Evolutionary conservation across 2,888 invertebrate species (phyloP), one percentile per base, ranked within the genome.

Genomic region (Lutraria lutraria): DNA sequence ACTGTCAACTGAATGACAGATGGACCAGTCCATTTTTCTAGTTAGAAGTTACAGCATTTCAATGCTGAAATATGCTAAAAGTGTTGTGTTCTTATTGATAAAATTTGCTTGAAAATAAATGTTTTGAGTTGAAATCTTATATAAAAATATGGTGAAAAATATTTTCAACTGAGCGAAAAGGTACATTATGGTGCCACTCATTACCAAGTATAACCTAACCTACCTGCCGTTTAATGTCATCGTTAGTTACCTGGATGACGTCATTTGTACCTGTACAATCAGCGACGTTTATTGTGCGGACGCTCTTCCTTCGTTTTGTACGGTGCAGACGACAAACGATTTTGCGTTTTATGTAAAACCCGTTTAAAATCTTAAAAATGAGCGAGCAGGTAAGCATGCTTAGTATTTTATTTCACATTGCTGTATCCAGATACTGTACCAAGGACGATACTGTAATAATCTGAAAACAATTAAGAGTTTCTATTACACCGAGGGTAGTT

Each of bases 1-100:
- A 52, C 81, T 81, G 80, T 85, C 60, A 85, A 76, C 56, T 79
- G 76, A 84, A 72, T 76, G 83, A 83, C 29, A 43, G 10, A 25
- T 31, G 31, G 85, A 43, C 53, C 12, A 85, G 43, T 80, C 25
- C 80, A 85, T 85, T 80, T 82, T 54, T 4, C 8, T 43, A 8
- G 4, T 4, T 43, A 43, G 43, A 4, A 43, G 43, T 43, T 43
- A n/a, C n/a, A 8, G 43, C 8, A 82, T n/a, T 16, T 68, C 25
- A 25, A 13, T 12, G 63, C 25, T 10, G 25, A n/a, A 25, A 63
- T 3, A 25, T 0, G 63, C 10, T 53, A 8, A 56, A 19, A 8
- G 1, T 19, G 56, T 3, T 13, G 56, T 13, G 15, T 10, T n/a
- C 25, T 25, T 25, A 25, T 68, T 4, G 63, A 25, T 68, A 25